Evolutionary conservation across 2,113 vertebrate genomes (phyloP), one percentile per base, ranked within the genome.

Genomic region (human): DNA sequence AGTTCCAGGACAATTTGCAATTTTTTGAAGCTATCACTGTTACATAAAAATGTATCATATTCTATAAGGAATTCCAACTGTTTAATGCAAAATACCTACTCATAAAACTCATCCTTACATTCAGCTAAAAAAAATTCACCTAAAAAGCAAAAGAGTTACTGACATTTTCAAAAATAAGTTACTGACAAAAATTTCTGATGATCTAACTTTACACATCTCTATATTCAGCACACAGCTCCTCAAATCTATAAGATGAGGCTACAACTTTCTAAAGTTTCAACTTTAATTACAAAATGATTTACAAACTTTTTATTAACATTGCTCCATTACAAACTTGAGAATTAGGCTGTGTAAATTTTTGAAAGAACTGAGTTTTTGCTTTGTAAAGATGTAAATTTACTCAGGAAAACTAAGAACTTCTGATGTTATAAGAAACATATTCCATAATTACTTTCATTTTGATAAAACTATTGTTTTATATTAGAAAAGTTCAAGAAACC

Each of bases 1-100:
- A 96, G 94, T 97, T 90, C 92, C 98, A 95, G 98, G 98, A 98
- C 80, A 98, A 98, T 93, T 92, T 98, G 78, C 84, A 98, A 97
- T 97, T 96, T 98, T 98, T 98, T 96, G 38, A 98, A 98, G 68
- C 97, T 98, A 97, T 98, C 98, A 98, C 89, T 93, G 93, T 94
- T 97, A 97, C 76, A 97, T 98, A 98, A 98, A 98, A 98, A 96
- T 94, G 84, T 48, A 95, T 96, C 55, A 55, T 92, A 96, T 98
- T 97, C 81, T 90, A 27, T 93, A 13, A 97, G 93, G 79, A 98
- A 98, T 96, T 96, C 90, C 61, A 97, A 85, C 48, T 92, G 30
- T 57, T 93, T 82, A 48, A 96, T 89, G 55, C 40, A 96, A 97
- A 93, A 93, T 55, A 43, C 1, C 92, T 5, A 38, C 35, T 82